phyloP scores from a whole-genome alignment of 2,888 invertebrate genomes.

The Punctoribates punctum region DNA sequence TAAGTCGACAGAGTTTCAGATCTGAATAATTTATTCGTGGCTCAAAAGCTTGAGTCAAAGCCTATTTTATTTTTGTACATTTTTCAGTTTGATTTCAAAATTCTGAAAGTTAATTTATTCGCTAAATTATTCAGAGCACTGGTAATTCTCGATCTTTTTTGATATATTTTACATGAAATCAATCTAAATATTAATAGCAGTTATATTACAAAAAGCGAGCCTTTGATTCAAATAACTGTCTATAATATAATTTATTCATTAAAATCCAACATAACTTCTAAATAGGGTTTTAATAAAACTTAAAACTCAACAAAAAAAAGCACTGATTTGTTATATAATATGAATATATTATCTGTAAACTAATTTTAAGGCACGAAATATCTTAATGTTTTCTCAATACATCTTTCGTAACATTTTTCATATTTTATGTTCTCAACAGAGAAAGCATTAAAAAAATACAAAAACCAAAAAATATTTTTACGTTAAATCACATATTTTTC shows the following conservation, averaged over 20 bases:
- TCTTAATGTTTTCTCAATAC: constrained; percentile 15
- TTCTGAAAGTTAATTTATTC: too few species aligned
- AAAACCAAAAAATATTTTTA: neutral
- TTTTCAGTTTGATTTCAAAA: too few species aligned
- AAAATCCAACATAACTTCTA: neutral
- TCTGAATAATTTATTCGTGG: too few species aligned
- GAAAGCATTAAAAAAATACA: neutral
- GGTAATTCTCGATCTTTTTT: neutral
- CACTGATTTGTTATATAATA: constrained; percentile 23
- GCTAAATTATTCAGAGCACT: too few species aligned
- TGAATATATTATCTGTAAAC: constrained; percentile 20
- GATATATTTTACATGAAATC: constrained; percentile 12
- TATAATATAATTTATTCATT: constrained; percentile 9
- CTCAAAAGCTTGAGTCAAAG: too few species aligned
- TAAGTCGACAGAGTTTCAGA: neutral
- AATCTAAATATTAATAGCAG: constrained; percentile 6
- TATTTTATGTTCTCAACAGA: constrained; percentile 10
- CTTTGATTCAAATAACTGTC: constrained; percentile 27
- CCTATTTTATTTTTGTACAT: too few species aligned
- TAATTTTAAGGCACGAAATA: constrained; percentile 23
- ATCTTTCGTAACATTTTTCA: constrained; percentile 26
- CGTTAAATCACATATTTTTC: neutral
- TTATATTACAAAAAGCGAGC: neutral
- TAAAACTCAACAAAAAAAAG: neutral
- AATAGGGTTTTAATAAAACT: neutral